Conservation (phyloP, 2,888 invertebrate genomes). For the Pyrgus malvae region DNA sequence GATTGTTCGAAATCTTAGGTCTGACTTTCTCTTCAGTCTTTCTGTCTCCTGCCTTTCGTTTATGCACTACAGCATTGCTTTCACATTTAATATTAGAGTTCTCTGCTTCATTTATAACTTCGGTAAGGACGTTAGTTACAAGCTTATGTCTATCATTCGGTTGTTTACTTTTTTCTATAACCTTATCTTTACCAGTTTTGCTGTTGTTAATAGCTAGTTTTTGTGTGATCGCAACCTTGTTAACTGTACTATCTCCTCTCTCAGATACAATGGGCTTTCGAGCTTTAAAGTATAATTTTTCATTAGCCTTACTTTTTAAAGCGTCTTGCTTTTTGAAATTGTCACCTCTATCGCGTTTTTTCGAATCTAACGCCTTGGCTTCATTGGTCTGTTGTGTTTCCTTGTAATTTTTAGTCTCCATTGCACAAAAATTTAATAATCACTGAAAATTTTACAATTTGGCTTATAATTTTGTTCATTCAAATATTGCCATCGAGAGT, state of each 20-base stretch:
- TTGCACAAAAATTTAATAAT: neutral
- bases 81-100: neutral
- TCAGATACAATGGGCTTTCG: neutral
- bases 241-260: conserved; percentile 4
- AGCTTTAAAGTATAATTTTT: neutral
- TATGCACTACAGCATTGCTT: neutral
- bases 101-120: neutral
- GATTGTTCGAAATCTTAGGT: conserved; percentile 25
- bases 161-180: neutral
- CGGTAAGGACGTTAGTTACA: neutral
- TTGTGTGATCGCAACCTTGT: neutral
- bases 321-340: conserved; percentile 27
- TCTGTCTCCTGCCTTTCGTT: conserved; percentile 31
- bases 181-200: conserved; percentile 5
- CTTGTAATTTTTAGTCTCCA: conserved; percentile 2
- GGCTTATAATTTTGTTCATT: conserved; percentile 7
- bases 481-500: conserved; percentile 23
- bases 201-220: neutral
- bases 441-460: conserved; percentile 24
- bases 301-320: neutral
- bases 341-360: conserved; percentile 38
- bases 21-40: conserved; percentile 39
- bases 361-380: conserved; percentile 27
- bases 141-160: conserved; percentile 1
- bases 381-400: conserved; percentile 1